phyloP scores from a whole-genome alignment of 2,797 vertebrate genomes.

The Sebastes vulpes region DNA sequence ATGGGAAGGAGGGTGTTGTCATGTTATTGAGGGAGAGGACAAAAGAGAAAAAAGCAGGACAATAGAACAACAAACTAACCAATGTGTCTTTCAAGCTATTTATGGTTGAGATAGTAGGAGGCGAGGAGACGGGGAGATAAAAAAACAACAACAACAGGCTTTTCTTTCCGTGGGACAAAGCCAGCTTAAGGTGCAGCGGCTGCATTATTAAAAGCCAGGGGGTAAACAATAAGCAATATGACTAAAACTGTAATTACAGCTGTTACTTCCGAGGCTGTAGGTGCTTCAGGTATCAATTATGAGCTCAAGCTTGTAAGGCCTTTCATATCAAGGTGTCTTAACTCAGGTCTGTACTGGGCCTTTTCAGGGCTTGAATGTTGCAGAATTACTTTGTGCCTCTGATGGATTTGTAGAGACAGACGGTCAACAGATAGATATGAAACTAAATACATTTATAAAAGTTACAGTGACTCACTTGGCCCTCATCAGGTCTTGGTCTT shows the following conservation, averaged over 20 bases:
- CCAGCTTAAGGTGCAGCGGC: constrained; percentile 24
- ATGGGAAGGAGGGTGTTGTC: constrained; percentile 64
- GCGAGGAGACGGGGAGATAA: constrained; percentile 56
- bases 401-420: neutral
- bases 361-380: neutral
- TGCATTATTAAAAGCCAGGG: constrained; percentile 37
- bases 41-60: constrained; percentile 68
- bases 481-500: constrained; percentile 91
- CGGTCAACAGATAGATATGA: neutral
- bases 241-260: constrained; percentile 53
- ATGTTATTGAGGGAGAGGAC: constrained; percentile 70
- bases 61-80: constrained; percentile 73
- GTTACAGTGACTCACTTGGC: constrained; percentile 85
- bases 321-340: neutral
- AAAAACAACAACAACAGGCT: constrained; percentile 5
- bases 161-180: constrained; percentile 55
- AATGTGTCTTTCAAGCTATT: constrained; percentile 69
- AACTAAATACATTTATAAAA: neutral
- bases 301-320: neutral
- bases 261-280: constrained; percentile 17
- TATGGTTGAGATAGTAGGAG: constrained; percentile 67
- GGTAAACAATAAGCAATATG: constrained; percentile 50
- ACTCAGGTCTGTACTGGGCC: neutral
- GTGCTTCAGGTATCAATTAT: constrained; percentile 38
- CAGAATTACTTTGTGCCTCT: neutral